Conservation (phyloP, 2,797 vertebrate species). For the Manis pentadactyla region DNA sequence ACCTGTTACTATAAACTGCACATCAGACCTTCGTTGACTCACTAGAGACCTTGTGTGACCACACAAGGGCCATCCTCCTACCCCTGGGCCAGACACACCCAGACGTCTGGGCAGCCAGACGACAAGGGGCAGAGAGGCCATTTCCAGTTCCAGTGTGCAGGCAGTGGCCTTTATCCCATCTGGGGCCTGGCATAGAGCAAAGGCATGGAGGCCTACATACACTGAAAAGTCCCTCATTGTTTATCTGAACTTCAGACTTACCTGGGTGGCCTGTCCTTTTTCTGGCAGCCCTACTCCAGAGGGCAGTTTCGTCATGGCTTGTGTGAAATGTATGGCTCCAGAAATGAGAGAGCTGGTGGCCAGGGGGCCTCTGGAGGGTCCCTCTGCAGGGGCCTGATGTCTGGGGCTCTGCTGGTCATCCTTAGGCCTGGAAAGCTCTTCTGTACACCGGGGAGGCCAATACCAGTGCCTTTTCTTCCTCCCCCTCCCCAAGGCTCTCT, state of each 20-base stretch:
- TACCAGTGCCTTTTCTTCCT: not conserved
- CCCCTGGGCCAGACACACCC: not conserved
- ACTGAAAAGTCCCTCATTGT: not conserved
- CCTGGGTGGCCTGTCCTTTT: not conserved
- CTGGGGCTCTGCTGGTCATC: not conserved
- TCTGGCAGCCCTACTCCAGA: not conserved
- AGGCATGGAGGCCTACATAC: not conserved
- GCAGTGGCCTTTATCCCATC: not conserved
- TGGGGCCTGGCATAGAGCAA: not conserved
- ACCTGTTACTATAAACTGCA: conserved; percentile 19
- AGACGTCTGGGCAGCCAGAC: not conserved
- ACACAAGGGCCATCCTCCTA: not conserved
- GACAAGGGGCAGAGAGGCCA: not conserved
- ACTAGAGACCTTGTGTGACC: not conserved
- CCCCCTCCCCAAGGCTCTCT: not conserved
- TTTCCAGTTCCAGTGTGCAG: not conserved
- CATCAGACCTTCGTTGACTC: conserved; percentile 32
- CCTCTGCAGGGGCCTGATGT: not conserved
- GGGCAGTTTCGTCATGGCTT: not conserved
- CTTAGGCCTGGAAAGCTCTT: not conserved
- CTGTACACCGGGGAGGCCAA: not conserved
- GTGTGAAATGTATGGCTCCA: not conserved
- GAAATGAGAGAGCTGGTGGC: not conserved
- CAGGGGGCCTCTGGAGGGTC: not conserved
- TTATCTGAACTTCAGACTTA: not conserved